Evolutionary conservation across 2,888 invertebrate genomes (phyloP).

Genomic region (Strigamia crassipes): DNA sequence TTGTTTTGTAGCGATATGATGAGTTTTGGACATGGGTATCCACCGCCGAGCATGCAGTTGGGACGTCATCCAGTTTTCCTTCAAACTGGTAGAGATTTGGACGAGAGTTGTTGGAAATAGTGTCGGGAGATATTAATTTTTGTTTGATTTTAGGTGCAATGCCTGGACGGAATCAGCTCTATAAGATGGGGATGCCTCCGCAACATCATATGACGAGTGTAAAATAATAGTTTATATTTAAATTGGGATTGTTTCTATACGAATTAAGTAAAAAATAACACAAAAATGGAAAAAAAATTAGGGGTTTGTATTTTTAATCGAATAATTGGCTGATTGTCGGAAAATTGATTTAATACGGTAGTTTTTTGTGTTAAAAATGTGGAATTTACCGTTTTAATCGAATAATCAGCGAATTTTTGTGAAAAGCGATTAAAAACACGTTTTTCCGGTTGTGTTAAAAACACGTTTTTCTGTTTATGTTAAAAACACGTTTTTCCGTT

Average conservation of each 20-base stretch:
- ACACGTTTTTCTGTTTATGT: too few relatives aligned
- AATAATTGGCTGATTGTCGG: too few relatives aligned
- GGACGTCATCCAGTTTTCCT: constrained; percentile 71
- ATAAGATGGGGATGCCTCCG: constrained; percentile 59
- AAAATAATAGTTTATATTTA: not conserved
- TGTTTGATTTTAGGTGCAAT: constrained; percentile 51
- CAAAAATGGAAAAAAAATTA: too few relatives aligned
- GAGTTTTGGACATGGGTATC: constrained; percentile 53
- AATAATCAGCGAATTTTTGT: too few relatives aligned
- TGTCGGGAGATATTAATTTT: too few relatives aligned
- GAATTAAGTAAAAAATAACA: not conserved
- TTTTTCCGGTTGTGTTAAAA: too few relatives aligned
- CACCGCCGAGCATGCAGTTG: constrained; percentile 56
- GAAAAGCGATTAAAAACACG: too few relatives aligned
- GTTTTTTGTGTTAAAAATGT: too few relatives aligned
- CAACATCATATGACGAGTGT: constrained; percentile 50
- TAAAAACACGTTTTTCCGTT: too few relatives aligned
- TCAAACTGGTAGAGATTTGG: constrained; percentile 56
- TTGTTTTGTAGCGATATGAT: constrained; percentile 55
- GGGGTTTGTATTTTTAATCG: too few relatives aligned
- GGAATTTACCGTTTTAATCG: too few relatives aligned
- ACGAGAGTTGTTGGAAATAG: not conserved
- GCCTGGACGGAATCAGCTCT: constrained; percentile 58
- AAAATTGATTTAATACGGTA: too few relatives aligned
- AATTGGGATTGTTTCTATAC: not conserved